These are phyloP conservation scores for Pterocles orientalis DNA, from an alignment of 2,113 vertebrate genomes.

Conservation along the genomic window DNA sequence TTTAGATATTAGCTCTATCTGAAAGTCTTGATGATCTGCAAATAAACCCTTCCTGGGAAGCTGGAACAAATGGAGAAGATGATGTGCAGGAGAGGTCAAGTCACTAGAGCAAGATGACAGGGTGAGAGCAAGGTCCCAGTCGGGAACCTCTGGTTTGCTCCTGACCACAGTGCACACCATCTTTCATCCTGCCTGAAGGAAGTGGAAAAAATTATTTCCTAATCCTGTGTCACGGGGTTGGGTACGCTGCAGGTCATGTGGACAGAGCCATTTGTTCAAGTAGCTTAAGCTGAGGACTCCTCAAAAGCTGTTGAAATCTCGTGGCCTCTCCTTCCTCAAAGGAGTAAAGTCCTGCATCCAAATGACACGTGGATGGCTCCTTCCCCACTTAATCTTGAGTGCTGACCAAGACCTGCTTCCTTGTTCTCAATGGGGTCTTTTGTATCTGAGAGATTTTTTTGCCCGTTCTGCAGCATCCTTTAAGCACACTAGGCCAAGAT, in stretches of 20 bases:
- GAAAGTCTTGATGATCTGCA: background rate
- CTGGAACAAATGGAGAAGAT: background rate
- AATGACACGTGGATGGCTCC: background rate
- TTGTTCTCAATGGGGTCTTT: background rate
- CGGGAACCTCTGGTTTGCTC: background rate
- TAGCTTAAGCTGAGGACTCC: conserved; percentile 11
- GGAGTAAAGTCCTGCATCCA: conserved; percentile 21
- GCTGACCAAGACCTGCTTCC: background rate
- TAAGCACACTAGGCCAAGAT: background rate
- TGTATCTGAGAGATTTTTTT: background rate
- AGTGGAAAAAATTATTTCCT: conserved; percentile 20
- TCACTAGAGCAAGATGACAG: background rate
- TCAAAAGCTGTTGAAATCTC: conserved; percentile 53
- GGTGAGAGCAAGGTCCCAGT: conserved; percentile 10
- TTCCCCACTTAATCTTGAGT: background rate
- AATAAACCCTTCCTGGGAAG: background rate
- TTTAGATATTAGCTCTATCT: background rate
- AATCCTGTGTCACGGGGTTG: background rate
- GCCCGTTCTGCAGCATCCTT: background rate
- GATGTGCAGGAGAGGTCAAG: conserved; percentile 2
- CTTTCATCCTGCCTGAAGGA: conserved; percentile 23
- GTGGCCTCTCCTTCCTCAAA: background rate
- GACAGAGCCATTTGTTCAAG: conserved; percentile 34
- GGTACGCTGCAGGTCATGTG: background rate
- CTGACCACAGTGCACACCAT: rapidly evolving